These are phyloP conservation scores for Etheostoma spectabile DNA, from an alignment of 2,113 vertebrate species.

Conservation along the genomic window DNA sequence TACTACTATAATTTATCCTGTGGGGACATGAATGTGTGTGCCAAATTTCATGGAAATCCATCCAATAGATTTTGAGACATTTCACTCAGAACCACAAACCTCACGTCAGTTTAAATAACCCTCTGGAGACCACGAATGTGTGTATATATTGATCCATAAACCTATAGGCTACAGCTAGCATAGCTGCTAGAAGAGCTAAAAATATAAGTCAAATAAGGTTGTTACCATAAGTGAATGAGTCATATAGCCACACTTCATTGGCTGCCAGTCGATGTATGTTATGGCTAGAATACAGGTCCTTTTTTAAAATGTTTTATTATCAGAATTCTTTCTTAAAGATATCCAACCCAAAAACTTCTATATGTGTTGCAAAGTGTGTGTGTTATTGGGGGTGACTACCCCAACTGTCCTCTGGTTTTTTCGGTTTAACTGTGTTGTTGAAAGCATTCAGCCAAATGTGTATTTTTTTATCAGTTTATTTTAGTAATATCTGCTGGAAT, in stretches of 20 bases:
- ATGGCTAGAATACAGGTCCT: neutral
- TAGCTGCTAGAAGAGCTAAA: neutral
- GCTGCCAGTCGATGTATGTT: neutral
- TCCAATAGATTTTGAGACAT: too few relatives aligned
- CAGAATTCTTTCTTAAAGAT: neutral
- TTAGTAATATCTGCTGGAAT: neutral
- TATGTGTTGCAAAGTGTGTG: neutral
- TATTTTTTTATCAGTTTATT: too few relatives aligned
- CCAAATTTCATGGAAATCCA: neutral
- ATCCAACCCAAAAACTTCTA: neutral
- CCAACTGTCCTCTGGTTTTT: neutral
- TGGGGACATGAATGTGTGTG: neutral
- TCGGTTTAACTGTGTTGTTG: neutral
- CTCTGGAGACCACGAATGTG: neutral
- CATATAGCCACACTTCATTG: neutral
- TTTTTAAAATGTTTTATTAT: neutral
- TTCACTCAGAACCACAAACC: too few relatives aligned
- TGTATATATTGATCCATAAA: neutral
- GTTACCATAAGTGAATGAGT: neutral
- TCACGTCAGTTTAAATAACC: neutral
- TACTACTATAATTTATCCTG: too few relatives aligned
- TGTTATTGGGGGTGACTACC: slow-evolving; percentile 2
- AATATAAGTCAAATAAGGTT: neutral
- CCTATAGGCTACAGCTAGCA: too few relatives aligned
- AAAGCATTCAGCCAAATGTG: neutral